phyloP scores from a whole-genome alignment of 53 echinoderm and acorn worm genomes.

The Zoroaster sp. region DNA sequence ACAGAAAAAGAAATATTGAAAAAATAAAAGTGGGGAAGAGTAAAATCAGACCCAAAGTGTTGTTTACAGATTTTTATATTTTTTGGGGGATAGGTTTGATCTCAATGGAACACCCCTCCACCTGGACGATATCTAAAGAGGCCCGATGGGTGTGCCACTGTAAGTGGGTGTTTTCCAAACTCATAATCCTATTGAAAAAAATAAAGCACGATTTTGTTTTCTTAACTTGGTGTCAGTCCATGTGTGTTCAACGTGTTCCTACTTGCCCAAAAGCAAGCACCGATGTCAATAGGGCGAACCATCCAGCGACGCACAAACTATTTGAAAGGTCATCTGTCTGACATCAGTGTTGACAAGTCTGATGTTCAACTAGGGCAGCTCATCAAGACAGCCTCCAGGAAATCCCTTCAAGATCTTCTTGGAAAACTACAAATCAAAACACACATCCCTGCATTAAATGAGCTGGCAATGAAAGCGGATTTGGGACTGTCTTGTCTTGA shows the following conservation, averaged over 20 bases:
- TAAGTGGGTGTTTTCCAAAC: not conserved
- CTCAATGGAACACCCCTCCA: not conserved
- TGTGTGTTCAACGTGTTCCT: not conserved
- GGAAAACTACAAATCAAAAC: not conserved
- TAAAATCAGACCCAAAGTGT: no score
- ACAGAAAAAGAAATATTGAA: no score
- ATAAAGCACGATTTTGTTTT: not conserved
- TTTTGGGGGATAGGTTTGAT: no score
- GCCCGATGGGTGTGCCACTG: not conserved
- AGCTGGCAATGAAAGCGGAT: not conserved
- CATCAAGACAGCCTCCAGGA: not conserved
- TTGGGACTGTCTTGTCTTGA: not conserved
- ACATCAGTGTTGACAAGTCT: not conserved
- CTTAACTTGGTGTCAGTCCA: not conserved
- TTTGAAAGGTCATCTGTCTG: not conserved
- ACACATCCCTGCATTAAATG: not conserved
- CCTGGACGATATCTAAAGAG: not conserved
- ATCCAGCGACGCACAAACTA: not conserved
- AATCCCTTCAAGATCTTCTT: not conserved
- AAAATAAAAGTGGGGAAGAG: no score
- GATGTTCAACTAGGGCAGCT: not conserved
- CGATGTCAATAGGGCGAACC: not conserved
- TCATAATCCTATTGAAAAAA: not conserved
- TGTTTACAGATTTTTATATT: not conserved
- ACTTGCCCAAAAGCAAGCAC: not conserved